Evolutionary conservation across 1,140 invertebrate species (phyloP), one percentile per base, ranked within the genome.

Genomic region (Sinonovacula constricta): DNA sequence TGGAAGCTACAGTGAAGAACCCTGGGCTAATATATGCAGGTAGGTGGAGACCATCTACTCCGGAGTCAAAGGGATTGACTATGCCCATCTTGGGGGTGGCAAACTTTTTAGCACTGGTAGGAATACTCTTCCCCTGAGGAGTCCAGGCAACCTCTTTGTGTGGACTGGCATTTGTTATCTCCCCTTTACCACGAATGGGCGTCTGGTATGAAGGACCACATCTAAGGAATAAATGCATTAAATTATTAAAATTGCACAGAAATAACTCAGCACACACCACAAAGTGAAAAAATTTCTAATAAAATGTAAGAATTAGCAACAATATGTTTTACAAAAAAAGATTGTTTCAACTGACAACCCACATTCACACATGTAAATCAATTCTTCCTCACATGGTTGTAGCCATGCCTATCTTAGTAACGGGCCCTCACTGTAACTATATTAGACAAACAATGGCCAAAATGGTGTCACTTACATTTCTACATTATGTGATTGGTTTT

Each of bases 1-100:
- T 87, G 10, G 84, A 83, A 18, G 76, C 51, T 1, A 75, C 70
- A 53, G 74, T 74, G 51, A 88, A 88, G 28, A 88, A 81, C 24
- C 82, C 81, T 10, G 88, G 88, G 63, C 87, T 89, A 79, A 83
- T 82, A 70, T 86, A 88, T 1, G 83, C 62, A 15, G 86, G 82
- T 7, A 86, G 81, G 34, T 88, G 83, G 30, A 88, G 65, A 45
- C 79, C 80, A 34, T 86, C 85, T 15, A 80, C 18, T 2, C 78
- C 54, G 60, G 63, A 33, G 24, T 89, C 88, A 84, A 89, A 89
- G 0, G 88, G 88, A 63, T 89, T 89, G 10, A 77, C 24, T 7
- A 71, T 53, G 14, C 49, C 14, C 49, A 59, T 66, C 14, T 82
- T 69, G 30, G 81, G 81, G 1, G 77, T 79, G 2, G 31, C 31